Evolutionary conservation across 2,113 vertebrate genomes (phyloP), one percentile per base, ranked within the genome.

Genomic region (Coreoperca whiteheadi): DNA sequence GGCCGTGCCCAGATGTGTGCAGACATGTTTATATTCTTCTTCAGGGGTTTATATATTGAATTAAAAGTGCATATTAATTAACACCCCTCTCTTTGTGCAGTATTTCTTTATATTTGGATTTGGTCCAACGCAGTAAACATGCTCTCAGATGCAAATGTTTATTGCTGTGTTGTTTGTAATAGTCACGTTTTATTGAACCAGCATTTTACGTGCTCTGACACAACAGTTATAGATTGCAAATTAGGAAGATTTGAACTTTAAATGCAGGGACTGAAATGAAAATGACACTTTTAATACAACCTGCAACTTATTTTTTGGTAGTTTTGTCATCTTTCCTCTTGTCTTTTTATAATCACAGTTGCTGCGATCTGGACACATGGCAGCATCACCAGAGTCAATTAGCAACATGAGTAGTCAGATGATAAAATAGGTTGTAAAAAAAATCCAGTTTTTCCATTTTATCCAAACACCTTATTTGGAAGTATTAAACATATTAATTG

Each of bases 101-200:
- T 88, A 83, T 83, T 83, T 91, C 77, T 87, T 66, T 28, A 74
- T 63, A 75, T 81, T 86, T 92, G 87, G 89, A 92, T 72, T 72
- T 14, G 80, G 14, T 87, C 90, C 88, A 93, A 82, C 16, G 30
- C 80, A 75, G 74, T 91, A 91, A 93, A 88, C 82, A 46, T 75
- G 83, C 79, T 84, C 71, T 85, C 79, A 85, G 88, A 87, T 87
- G 85, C 82, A 88, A 90, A 91, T 89, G 81, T 92, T 91, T 93
- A 90, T 84, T 84, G 86, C 81, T 43, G 56, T 86, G 79, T 86
- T 92, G 83, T 90, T 87, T 88, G 79, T 91, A 89, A 89, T 91
- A 61, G 85, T 86, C 85, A 90, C 87, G 78, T 82, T 81, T 84
- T 69, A 85, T 60, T 87, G 83, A 85, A 88, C 83, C 83, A 68